These are phyloP conservation scores for Drosophila hydei DNA, from an alignment of 1,140 invertebrate species.

Conservation along the genomic window DNA sequence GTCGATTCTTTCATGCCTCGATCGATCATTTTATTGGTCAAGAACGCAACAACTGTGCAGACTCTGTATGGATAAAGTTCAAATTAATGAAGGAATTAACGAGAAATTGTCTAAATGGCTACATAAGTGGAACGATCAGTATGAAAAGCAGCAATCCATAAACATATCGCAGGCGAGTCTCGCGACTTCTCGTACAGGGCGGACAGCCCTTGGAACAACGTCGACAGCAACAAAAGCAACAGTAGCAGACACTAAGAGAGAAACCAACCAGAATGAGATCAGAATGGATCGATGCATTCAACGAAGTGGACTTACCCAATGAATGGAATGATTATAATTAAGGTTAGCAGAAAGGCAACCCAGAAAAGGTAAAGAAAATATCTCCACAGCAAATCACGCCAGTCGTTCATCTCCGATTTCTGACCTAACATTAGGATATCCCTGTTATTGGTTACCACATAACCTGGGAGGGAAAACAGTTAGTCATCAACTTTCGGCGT, in stretches of 20 bases:
- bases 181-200: conserved; percentile 91
- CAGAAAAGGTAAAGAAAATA: conserved; percentile 86
- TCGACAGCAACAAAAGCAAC: conserved; percentile 93
- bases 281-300: conserved; percentile 36
- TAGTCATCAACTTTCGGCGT: not conserved
- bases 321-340: conserved; percentile 88
- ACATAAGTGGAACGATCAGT: conserved; percentile 91
- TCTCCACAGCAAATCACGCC: conserved; percentile 85
- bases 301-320: conserved; percentile 74
- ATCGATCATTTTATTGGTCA: conserved; percentile 92
- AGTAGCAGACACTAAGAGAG: conserved; percentile 87
- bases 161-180: conserved; percentile 89
- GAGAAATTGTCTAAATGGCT: conserved; percentile 84
- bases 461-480: conserved; percentile 43
- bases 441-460: conserved; percentile 44
- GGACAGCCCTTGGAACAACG: conserved; percentile 89
- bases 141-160: conserved; percentile 90
- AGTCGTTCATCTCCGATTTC: conserved; percentile 84
- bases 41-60: conserved; percentile 93
- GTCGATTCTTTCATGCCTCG: conserved; percentile 87
- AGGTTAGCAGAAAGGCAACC: conserved; percentile 85
- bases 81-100: conserved; percentile 9
- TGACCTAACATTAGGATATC: conserved; percentile 62
- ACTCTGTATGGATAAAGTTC: conserved; percentile 79
- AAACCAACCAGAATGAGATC: not conserved